Evolutionary conservation across 2,113 vertebrate species (phyloP).

Genomic region (Eidolon helvum): DNA sequence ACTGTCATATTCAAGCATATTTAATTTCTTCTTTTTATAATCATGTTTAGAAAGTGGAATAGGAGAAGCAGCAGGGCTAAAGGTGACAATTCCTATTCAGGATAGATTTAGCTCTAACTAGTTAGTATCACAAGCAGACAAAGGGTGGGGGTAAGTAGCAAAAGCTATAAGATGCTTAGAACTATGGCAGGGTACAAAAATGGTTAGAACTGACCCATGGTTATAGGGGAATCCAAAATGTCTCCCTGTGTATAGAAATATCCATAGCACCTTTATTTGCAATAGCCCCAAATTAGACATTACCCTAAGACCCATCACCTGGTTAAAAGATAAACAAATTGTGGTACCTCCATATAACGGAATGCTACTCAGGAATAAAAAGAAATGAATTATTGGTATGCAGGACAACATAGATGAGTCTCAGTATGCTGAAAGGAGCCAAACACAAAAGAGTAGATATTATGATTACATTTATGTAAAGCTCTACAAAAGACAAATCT

Average conservation of each 20-base stretch:
- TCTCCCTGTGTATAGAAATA: background rate
- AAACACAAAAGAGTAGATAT: constrained; percentile 36
- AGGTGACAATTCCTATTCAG: background rate
- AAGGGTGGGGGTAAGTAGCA: background rate
- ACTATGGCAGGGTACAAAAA: background rate
- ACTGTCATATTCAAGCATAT: background rate
- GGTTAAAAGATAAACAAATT: background rate
- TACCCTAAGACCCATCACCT: background rate
- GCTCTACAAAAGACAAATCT: constrained; percentile 8
- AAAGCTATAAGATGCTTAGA: background rate
- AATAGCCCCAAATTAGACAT: constrained; percentile 14
- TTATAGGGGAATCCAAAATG: background rate
- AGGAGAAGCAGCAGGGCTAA: background rate
- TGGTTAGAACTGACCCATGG: background rate
- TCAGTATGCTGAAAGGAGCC: constrained; percentile 38
- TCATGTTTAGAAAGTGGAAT: background rate
- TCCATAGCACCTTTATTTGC: background rate
- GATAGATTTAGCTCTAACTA: background rate
- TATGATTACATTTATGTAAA: constrained; percentile 16
- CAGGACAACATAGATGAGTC: background rate
- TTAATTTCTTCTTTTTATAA: background rate
- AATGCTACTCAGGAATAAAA: constrained; percentile 20
- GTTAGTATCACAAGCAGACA: background rate
- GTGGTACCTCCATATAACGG: background rate
- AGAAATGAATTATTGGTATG: background rate